These are phyloP conservation scores for Drosophila repleta DNA, from an alignment of 1,140 invertebrate genomes.

Conservation along the genomic window DNA sequence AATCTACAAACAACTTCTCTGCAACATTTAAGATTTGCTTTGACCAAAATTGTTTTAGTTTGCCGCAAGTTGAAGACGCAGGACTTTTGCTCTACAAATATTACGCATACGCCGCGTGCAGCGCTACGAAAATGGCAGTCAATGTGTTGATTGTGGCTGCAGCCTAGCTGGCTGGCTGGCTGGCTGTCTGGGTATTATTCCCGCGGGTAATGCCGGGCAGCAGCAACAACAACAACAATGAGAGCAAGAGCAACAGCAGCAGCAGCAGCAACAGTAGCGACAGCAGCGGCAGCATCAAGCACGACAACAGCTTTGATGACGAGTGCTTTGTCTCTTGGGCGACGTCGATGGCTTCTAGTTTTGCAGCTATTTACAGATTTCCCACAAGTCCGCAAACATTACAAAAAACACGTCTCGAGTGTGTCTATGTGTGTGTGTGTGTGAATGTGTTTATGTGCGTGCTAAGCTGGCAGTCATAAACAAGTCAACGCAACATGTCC, in stretches of 20 bases:
- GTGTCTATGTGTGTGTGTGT: slow-evolving; percentile 8
- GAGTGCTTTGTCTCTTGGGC: slow-evolving; percentile 52
- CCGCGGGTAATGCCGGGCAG: slow-evolving; percentile 44
- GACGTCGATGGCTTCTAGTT: slow-evolving; percentile 65
- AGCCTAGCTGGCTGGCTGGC: slow-evolving; percentile 38
- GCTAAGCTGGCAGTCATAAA: slow-evolving; percentile 78
- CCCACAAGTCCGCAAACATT: slow-evolving; percentile 68
- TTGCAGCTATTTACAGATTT: slow-evolving; percentile 82
- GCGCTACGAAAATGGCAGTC: slow-evolving; percentile 29
- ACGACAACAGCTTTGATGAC: slow-evolving; percentile 42
- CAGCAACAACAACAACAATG: slow-evolving; percentile 7
- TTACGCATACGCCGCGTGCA: slow-evolving; percentile 69
- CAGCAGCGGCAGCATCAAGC: background rate
- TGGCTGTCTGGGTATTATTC: slow-evolving; percentile 51
- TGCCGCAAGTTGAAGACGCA: background rate
- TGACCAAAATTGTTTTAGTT: background rate
- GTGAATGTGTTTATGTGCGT: slow-evolving; percentile 45
- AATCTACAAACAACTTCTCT: too few species aligned
- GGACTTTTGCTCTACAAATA: slow-evolving; percentile 29
- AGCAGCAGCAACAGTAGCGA: background rate
- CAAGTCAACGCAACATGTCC: slow-evolving; percentile 81
- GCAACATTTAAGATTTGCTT: background rate
- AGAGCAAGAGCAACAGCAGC: background rate
- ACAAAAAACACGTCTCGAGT: slow-evolving; percentile 29
- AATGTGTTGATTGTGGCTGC: slow-evolving; percentile 20